Conservation (phyloP, 2,797 vertebrate species). For the Melanotaenia pygmaea region DNA sequence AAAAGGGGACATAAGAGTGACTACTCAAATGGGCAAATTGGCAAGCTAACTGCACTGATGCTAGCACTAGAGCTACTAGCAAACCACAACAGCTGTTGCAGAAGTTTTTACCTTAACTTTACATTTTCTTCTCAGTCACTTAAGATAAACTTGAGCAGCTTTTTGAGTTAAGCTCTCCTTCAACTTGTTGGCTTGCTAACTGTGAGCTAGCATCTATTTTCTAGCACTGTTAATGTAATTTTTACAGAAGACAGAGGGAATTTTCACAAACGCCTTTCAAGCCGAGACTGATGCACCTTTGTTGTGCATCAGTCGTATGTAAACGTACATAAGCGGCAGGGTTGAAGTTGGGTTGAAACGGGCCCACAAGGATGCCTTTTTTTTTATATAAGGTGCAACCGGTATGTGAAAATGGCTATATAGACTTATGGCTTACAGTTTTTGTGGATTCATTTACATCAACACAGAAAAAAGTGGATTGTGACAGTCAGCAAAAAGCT, state of each 20-base stretch:
- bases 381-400: too few relatives aligned
- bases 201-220: neutral
- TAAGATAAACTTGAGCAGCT: neutral
- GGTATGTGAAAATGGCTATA: too few relatives aligned
- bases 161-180: neutral
- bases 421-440: too few relatives aligned
- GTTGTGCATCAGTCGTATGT: too few relatives aligned
- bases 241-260: too few relatives aligned
- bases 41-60: neutral
- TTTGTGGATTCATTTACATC: too few relatives aligned
- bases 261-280: neutral
- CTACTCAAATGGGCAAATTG: neutral
- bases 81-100: neutral
- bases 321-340: too few relatives aligned
- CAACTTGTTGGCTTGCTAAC: neutral
- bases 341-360: too few relatives aligned
- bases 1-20: neutral
- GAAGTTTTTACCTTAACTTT: neutral
- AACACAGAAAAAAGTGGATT: neutral
- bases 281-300: neutral
- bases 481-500: neutral
- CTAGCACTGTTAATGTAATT: neutral
- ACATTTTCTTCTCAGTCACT: neutral
- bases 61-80: neutral
- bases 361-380: too few relatives aligned